A percentile compares a stretch with the other conserved stretches of the same genome.
Evolutionary conservation across 1,140 invertebrate species (phyloP).

Genomic region (Leptinotarsa defecta): DNA sequence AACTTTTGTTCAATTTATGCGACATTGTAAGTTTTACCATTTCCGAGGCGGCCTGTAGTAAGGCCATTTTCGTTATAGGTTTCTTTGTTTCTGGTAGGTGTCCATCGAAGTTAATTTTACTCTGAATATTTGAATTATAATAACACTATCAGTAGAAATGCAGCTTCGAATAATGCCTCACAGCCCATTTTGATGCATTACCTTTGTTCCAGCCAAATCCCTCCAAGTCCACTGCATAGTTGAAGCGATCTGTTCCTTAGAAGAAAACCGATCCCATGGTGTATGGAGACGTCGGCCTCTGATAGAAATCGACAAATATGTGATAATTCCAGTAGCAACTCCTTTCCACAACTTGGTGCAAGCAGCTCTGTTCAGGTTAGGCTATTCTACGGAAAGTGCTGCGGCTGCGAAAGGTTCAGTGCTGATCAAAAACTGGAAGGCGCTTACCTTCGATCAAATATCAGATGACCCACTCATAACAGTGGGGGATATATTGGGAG

Average conservation of each 20-base stretch:
- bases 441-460: slow-evolving; percentile 85
- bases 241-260: slow-evolving; percentile 75
- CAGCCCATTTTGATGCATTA: slow-evolving; percentile 3
- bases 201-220: slow-evolving; percentile 76
- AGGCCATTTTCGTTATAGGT: too few species aligned
- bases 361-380: slow-evolving; percentile 76
- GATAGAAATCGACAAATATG: slow-evolving; percentile 88
- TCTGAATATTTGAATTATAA: too few species aligned
- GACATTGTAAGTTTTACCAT: too few species aligned
- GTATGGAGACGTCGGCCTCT: slow-evolving; percentile 67
- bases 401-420: slow-evolving; percentile 83
- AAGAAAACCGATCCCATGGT: slow-evolving; percentile 62
- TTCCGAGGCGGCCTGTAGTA: too few species aligned
- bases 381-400: slow-evolving; percentile 76
- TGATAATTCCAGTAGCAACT: slow-evolving; percentile 88
- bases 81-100: too few species aligned
- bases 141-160: too few species aligned
- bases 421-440: slow-evolving; percentile 93
- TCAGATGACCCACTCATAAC: slow-evolving; percentile 83
- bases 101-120: too few species aligned
- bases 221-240: slow-evolving; percentile 92
- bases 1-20: too few species aligned
- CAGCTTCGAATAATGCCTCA: too few species aligned
- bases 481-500: slow-evolving; percentile 89
- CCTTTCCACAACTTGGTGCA: slow-evolving; percentile 83